A percentile compares a stretch with the other conserved stretches of the same genome.
These are phyloP conservation scores for Tetranychus truncatus DNA, from an alignment of 2,888 invertebrate species.

Conservation along the genomic window DNA sequence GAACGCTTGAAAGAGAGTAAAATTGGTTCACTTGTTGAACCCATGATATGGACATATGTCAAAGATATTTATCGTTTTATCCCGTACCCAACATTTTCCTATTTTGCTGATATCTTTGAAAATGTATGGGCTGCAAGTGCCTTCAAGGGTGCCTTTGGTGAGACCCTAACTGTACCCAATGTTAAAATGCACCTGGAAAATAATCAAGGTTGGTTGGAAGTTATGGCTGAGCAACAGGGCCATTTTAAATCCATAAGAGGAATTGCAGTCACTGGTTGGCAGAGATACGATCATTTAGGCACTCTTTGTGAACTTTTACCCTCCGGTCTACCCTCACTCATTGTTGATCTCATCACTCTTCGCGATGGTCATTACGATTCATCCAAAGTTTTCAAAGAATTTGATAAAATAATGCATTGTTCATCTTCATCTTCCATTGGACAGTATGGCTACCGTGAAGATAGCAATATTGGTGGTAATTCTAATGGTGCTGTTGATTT, in stretches of 20 bases:
- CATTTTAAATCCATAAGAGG: slow-evolving; percentile 29
- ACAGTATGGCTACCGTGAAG: neutral
- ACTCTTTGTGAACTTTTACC: slow-evolving; percentile 31
- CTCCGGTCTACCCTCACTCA: slow-evolving; percentile 30
- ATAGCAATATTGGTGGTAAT: neutral
- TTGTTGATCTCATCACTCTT: slow-evolving; percentile 29
- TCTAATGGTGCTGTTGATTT: slow-evolving; percentile 31
- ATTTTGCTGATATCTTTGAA: slow-evolving; percentile 47
- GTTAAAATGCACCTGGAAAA: slow-evolving; percentile 50
- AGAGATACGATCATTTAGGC: slow-evolving; percentile 31
- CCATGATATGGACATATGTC: slow-evolving; percentile 64
- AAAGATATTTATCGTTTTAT: slow-evolving; percentile 38
- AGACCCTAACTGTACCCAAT: slow-evolving; percentile 48
- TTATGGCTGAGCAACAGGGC: slow-evolving; percentile 25
- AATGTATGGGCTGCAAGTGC: slow-evolving; percentile 55
- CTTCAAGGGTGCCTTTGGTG: slow-evolving; percentile 56
- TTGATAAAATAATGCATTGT: slow-evolving; percentile 25
- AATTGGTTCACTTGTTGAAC: slow-evolving; percentile 49
- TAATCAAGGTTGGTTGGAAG: slow-evolving; percentile 48
- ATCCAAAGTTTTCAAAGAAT: slow-evolving; percentile 23
- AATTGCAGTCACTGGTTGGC: slow-evolving; percentile 31
- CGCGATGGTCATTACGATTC: slow-evolving; percentile 36
- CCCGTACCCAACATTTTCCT: slow-evolving; percentile 43
- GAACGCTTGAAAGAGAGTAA: slow-evolving; percentile 41
- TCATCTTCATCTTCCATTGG: neutral